These are phyloP conservation scores for Pentalonia nigronervosa DNA, from an alignment of 1,140 invertebrate genomes.

Conservation along the genomic window DNA sequence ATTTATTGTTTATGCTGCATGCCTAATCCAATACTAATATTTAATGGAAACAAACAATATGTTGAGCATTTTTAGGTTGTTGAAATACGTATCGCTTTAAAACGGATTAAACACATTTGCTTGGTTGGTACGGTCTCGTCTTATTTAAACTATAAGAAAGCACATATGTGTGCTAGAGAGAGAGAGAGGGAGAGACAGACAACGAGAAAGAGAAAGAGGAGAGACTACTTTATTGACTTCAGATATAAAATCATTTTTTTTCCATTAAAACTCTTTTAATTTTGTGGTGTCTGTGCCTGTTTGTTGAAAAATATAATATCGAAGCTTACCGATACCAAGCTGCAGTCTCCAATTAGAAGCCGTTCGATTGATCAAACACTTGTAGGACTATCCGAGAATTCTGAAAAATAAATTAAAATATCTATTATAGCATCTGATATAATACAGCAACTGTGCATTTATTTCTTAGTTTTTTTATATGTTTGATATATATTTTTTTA, in stretches of 20 bases:
- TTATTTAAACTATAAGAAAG: not conserved
- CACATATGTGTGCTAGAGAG: not conserved
- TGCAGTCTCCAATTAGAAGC: constrained; percentile 1
- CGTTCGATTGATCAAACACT: constrained; percentile 14
- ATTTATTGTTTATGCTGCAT: constrained; percentile 38
- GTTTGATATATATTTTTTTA: not conserved
- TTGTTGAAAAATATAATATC: not conserved
- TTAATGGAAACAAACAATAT: constrained; percentile 36
- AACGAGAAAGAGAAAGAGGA: not conserved
- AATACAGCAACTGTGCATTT: not conserved
- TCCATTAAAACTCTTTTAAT: not conserved
- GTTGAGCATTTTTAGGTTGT: constrained; percentile 33
- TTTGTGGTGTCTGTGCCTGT: not conserved
- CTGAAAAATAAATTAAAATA: constrained; percentile 38
- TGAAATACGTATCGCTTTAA: not conserved
- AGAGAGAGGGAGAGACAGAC: not conserved
- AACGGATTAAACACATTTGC: constrained; percentile 37
- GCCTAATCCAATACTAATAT: constrained; percentile 45
- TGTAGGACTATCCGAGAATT: not conserved
- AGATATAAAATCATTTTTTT: not conserved
- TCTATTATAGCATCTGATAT: not conserved
- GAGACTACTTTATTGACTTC: not conserved
- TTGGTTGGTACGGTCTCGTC: not conserved
- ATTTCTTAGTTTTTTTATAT: not conserved
- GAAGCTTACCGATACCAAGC: constrained; percentile 6